A percentile compares a stretch with the other conserved stretches of the same genome.
Evolutionary conservation across 2,113 vertebrate genomes (phyloP).

Genomic region (Oreotragus oreotragus): DNA sequence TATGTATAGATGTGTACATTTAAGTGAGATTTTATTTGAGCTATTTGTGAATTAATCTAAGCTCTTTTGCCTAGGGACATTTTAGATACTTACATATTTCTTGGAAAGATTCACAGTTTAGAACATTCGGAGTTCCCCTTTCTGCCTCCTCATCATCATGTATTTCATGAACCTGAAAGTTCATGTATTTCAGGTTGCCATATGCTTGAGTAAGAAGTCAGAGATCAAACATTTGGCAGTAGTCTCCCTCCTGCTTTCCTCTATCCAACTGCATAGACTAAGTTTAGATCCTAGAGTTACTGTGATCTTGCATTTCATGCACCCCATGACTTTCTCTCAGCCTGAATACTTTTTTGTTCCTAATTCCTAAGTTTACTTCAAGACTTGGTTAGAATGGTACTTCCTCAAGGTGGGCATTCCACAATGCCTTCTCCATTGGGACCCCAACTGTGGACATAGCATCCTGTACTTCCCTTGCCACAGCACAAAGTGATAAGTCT

Average conservation of each 20-base stretch:
- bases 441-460: not conserved
- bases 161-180: not conserved
- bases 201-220: conserved; percentile 24
- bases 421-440: not conserved
- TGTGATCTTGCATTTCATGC: not conserved
- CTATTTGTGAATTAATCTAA: not conserved
- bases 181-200: not conserved
- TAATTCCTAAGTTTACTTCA: not conserved
- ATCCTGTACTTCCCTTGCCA: not conserved
- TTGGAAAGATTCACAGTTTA: not conserved
- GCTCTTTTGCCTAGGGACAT: not conserved
- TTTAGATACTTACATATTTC: not conserved
- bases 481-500: not conserved
- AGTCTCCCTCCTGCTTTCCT: not conserved
- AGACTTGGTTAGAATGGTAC: not conserved
- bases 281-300: not conserved
- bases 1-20: not conserved
- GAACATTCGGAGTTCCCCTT: not conserved
- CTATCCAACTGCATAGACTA: not conserved
- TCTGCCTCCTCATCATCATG: not conserved
- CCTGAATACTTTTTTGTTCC: not conserved
- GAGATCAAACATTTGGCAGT: not conserved
- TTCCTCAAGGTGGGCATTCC: not conserved
- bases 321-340: not conserved
- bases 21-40: not conserved